Conservation (phyloP, 2,113 vertebrate genomes). For the Phycodurus eques region DNA sequence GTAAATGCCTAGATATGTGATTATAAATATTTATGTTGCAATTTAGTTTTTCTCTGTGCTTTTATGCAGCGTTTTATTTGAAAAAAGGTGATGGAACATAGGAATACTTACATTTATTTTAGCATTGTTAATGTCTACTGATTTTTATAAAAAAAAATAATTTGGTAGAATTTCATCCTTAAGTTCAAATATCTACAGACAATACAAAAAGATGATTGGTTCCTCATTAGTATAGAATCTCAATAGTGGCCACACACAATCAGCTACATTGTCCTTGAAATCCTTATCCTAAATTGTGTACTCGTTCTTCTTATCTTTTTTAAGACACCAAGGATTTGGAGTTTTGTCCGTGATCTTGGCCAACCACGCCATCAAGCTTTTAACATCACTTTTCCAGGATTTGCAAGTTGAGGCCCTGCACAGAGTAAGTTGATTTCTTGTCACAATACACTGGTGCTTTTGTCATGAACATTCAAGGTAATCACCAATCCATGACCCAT, state of each 20-base stretch:
- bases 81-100: background rate
- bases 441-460: background rate
- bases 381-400: conserved; percentile 95
- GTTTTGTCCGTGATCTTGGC: conserved; percentile 93
- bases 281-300: background rate
- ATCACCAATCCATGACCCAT: background rate
- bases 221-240: background rate
- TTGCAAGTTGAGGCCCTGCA: conserved; percentile 94
- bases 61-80: background rate
- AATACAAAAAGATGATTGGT: background rate
- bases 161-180: background rate
- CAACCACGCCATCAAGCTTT: conserved; percentile 92
- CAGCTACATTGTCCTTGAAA: background rate
- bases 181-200: background rate
- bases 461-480: background rate
- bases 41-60: background rate
- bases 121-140: background rate
- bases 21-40: background rate
- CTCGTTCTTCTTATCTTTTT: background rate
- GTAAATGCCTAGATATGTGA: conserved; percentile 57
- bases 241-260: background rate
- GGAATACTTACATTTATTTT: background rate
- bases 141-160: background rate
- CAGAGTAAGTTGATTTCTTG: conserved; percentile 70
- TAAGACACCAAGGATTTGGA: conserved; percentile 94